Conservation (phyloP, 2,888 invertebrate genomes). For the Druceiella hillmani region DNA sequence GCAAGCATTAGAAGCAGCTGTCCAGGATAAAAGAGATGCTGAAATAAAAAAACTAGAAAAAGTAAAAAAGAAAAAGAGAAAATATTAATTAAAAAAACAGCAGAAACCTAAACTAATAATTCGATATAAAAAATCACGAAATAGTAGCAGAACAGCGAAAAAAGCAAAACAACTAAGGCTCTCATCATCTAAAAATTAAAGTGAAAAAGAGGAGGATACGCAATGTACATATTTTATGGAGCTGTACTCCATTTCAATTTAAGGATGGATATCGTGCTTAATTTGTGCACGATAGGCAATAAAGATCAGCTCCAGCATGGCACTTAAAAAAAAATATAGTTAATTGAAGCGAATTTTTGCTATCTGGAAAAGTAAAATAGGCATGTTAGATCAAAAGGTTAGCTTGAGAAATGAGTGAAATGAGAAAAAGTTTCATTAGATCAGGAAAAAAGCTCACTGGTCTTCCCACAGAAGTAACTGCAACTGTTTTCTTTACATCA, state of each 20-base stretch:
- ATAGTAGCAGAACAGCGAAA: conserved; percentile 15
- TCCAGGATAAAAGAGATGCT: conserved; percentile 11
- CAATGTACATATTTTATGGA: conserved; percentile 16
- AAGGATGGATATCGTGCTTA: conserved; percentile 19
- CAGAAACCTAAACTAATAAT: too few species aligned
- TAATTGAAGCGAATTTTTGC: too few species aligned
- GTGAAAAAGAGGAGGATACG: conserved; percentile 15
- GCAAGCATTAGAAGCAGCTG: conserved; percentile 14
- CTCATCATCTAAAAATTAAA: conserved; percentile 16
- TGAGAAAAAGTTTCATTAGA: too few species aligned
- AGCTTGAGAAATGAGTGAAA: too few species aligned
- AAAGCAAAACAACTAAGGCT: conserved; percentile 16
- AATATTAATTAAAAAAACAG: conserved; percentile 14
- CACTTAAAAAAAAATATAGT: too few species aligned
- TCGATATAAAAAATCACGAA: conserved; percentile 11
- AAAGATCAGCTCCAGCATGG: conserved; percentile 15
- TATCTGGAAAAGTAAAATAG: too few species aligned
- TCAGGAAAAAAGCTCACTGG: too few species aligned
- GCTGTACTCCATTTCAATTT: conserved; percentile 19
- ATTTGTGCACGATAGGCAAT: conserved; percentile 16
- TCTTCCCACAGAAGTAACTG: too few species aligned
- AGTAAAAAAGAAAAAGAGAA: conserved; percentile 13
- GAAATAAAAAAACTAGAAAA: conserved; percentile 13
- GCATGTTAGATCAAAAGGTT: too few species aligned
- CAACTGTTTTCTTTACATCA: too few species aligned